Base-by-base conservation (phyloP, 2,888 invertebrate species). In the Orthonevra nobilis region DNA sequence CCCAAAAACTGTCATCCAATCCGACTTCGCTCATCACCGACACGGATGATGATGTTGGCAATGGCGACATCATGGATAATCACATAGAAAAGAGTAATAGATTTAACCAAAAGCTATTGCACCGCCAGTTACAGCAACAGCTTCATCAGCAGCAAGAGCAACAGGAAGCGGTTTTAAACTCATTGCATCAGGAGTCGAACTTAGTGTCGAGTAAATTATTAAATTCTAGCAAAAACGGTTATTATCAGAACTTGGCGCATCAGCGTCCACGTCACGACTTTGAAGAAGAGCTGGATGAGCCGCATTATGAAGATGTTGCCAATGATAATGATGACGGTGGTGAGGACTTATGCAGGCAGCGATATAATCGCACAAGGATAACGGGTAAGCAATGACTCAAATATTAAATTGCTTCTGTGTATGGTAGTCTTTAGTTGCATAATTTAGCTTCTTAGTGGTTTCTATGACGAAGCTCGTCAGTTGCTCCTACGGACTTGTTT, bases 151-250 rank as follows among this genome's bases (percentile, higher is more conserved):
- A 81, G 69, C 82, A 61, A 17, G 58, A 64, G 12, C 63, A 60
- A 50, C 82, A 81, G 68, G 82, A 73, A 15, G 74, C 74, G 10
- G 52, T 82, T 52, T 58, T 81, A 64, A 74, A 63, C 54, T 52
- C 77, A 81, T 77, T 82, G 52, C 81, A 82, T 60, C 70, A 81
- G 58, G 82, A 83, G 81, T 83, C 82, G 64, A 82, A 83, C 81
- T 81, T 82, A 14, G 74, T 82, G 50, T 74, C 74, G 44, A 63
- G 63, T 63, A 68, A 61, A 63, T 50, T 73, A 66, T 77, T 70
- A 77, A 77, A 77, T 64, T 72, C 72, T 20, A 26, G 26, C 52
- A 48, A 64, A 28, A 64, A 32, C 36, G 14, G 12, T 26, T 40
- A 54, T 34, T 66, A 72, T 19, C 64, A 77, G 60, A 72, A 77